Conservation (phyloP, 2,797 vertebrate genomes). For the Erethizon dorsatum region DNA sequence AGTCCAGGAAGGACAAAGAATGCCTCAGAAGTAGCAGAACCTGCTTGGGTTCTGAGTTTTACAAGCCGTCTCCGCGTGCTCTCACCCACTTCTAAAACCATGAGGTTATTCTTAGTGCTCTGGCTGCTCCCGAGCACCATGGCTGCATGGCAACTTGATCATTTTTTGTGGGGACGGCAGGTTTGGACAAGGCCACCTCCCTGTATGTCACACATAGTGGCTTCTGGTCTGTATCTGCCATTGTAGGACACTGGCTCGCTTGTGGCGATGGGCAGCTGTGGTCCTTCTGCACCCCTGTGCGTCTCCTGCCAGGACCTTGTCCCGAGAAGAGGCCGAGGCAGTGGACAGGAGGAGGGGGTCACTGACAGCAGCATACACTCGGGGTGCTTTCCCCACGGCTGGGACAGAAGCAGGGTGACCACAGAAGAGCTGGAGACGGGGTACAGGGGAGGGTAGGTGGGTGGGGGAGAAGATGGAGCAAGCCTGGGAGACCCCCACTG, state of each 20-base stretch:
- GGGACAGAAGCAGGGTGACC: neutral
- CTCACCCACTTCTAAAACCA: neutral
- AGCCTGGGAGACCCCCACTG: neutral
- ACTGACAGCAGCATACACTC: neutral
- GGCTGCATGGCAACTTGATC: accelerated
- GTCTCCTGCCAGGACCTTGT: no score
- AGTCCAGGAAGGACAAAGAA: neutral
- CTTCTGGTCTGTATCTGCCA: neutral
- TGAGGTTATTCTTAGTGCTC: neutral
- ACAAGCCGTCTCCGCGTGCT: neutral
- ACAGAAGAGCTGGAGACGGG: neutral
- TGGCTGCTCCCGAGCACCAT: accelerated
- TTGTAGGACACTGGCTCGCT: neutral
- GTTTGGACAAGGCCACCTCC: neutral
- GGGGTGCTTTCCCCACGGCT: no score
- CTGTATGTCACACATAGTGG: neutral
- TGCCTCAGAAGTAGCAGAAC: neutral
- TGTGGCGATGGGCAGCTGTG: neutral
- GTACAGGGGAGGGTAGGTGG: no score
- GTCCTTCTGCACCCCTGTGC: neutral
- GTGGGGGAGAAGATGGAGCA: neutral
- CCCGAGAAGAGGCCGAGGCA: neutral
- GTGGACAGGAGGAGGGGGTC: neutral
- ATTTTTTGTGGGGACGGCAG: neutral
- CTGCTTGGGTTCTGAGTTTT: neutral